These are phyloP conservation scores for Drosophila suzukii DNA, from an alignment of 1,140 invertebrate species.

Conservation along the genomic window DNA sequence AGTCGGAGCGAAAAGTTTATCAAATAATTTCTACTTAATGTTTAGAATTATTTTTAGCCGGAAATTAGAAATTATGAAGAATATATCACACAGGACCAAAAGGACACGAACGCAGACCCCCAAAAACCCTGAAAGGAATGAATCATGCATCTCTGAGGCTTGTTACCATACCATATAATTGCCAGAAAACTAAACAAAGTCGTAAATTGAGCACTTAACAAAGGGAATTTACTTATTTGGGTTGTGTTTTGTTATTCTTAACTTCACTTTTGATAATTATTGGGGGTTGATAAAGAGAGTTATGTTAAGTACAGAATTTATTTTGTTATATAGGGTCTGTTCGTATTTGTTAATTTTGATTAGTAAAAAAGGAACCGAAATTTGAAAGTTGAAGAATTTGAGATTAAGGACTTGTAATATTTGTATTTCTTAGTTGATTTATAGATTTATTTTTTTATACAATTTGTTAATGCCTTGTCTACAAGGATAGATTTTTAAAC, in stretches of 20 bases:
- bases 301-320: conserved; percentile 22
- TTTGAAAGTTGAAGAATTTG: neutral
- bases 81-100: conserved; percentile 61
- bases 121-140: conserved; percentile 25
- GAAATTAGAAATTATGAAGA: conserved; percentile 80
- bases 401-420: neutral
- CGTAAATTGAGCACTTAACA: conserved; percentile 70
- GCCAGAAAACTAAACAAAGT: conserved; percentile 52
- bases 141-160: conserved; percentile 46
- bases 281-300: neutral
- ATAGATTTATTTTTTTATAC: no score
- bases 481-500: no score
- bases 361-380: no score
- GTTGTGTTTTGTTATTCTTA: conserved; percentile 23
- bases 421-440: no score
- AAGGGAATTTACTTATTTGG: conserved; percentile 50
- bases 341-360: no score
- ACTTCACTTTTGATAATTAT: conserved; percentile 11
- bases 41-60: conserved; percentile 79
- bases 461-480: no score
- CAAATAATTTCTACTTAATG: conserved; percentile 80
- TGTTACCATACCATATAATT: conserved; percentile 40
- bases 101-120: conserved; percentile 21
- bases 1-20: conserved; percentile 61
- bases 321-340: neutral